Percentiles rank a stretch among this genome's conserved stretches.
Conservation (phyloP, 2,888 invertebrate genomes). For the Rhyacophila evoluta region DNA sequence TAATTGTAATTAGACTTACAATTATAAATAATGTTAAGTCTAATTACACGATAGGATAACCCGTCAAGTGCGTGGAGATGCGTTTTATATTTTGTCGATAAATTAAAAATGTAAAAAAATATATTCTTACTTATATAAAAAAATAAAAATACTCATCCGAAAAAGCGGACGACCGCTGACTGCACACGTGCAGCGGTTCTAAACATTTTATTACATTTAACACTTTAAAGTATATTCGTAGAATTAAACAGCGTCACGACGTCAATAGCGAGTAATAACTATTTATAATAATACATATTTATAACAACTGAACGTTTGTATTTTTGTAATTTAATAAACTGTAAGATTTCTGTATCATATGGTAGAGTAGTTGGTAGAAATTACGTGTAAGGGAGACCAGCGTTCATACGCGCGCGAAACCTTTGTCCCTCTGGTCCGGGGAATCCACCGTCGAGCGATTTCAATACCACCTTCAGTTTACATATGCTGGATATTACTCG, state of each 20-base stretch:
- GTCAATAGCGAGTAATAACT: constrained; percentile 52
- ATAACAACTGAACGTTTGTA: constrained; percentile 55
- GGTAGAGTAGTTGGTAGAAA: constrained; percentile 49
- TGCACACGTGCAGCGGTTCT: neutral
- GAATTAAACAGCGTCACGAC: constrained; percentile 42
- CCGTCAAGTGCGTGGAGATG: constrained; percentile 37
- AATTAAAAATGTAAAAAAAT: constrained; percentile 40
- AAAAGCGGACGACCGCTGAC: neutral
- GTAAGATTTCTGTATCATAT: constrained; percentile 50
- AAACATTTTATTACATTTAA: constrained; percentile 38
- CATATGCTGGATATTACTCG: no score
- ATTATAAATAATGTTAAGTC: no score
- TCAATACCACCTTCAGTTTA: neutral
- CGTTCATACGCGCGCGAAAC: constrained; percentile 39
- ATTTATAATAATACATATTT: constrained; percentile 41
- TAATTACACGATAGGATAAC: constrained; percentile 39
- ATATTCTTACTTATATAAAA: constrained; percentile 41
- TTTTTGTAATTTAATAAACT: constrained; percentile 55
- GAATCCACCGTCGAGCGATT: neutral
- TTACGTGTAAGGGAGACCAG: constrained; percentile 7
- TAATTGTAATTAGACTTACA: no score
- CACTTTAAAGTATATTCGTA: constrained; percentile 49
- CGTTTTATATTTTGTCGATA: constrained; percentile 49
- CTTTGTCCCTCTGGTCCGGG: neutral
- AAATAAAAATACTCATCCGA: constrained; percentile 36